Percentiles rank a stretch among this genome's conserved stretches.
Conservation (phyloP, 2,113 vertebrate genomes). For the Piprites chloris region DNA sequence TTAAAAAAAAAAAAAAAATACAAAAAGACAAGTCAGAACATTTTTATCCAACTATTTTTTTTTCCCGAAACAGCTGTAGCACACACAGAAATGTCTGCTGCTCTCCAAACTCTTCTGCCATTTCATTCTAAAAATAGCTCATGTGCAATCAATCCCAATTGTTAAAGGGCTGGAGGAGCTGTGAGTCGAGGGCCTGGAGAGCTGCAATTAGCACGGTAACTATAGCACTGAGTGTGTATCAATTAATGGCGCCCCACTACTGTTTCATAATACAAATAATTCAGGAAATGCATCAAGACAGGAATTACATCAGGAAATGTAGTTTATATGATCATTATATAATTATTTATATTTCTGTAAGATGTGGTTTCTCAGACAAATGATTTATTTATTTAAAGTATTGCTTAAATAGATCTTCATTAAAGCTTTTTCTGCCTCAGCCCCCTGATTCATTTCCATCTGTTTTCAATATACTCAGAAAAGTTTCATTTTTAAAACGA, state of each 20-base stretch:
- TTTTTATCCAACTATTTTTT: neutral
- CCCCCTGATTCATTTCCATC: neutral
- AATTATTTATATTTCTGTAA: slow-evolving; percentile 49
- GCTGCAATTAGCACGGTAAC: slow-evolving; percentile 24
- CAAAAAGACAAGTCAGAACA: neutral
- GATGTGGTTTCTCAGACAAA: slow-evolving; percentile 30
- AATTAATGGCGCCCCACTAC: neutral
- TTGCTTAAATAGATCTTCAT: slow-evolving; percentile 3
- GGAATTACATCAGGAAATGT: slow-evolving; percentile 58
- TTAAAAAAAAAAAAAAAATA: neutral
- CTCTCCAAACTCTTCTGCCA: slow-evolving; percentile 31
- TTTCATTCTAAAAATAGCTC: slow-evolving; percentile 34
- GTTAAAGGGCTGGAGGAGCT: slow-evolving; percentile 1
- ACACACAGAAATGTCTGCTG: slow-evolving; percentile 17
- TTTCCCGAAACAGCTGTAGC: slow-evolving; percentile 1
- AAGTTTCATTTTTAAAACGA: neutral
- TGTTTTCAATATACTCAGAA: slow-evolving; percentile 5
- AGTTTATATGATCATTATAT: slow-evolving; percentile 7
- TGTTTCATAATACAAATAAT: slow-evolving; percentile 47
- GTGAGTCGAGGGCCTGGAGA: neutral
- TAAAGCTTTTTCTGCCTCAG: neutral
- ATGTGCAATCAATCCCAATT: slow-evolving; percentile 56
- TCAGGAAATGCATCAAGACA: slow-evolving; percentile 39
- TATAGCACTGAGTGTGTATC: neutral
- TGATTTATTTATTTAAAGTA: slow-evolving; percentile 39